These are phyloP conservation scores for Drosophila micromelanica DNA, from an alignment of 1,140 invertebrate species.

Conservation along the genomic window DNA sequence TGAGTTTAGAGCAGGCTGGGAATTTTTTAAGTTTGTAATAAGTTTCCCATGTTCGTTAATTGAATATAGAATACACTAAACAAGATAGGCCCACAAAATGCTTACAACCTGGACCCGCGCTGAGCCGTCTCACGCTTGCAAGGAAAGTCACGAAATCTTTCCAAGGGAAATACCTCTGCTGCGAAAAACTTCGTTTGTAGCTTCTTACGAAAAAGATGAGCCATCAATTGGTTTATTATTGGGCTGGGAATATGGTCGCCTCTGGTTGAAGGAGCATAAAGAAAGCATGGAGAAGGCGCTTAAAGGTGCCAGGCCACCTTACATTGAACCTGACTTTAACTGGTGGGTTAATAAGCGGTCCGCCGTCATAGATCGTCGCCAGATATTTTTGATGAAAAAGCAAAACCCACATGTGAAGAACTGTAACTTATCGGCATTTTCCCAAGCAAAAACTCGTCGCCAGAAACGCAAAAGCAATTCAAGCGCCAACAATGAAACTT, in stretches of 20 bases:
- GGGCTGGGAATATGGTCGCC: slow-evolving; percentile 43
- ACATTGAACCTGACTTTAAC: slow-evolving; percentile 28
- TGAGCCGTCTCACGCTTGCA: slow-evolving; percentile 5
- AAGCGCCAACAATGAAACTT: neutral
- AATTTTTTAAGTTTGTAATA: neutral
- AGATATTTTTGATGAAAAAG: slow-evolving; percentile 21
- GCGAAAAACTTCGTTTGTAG: neutral
- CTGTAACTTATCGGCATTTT: slow-evolving; percentile 32
- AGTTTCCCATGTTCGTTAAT: slow-evolving; percentile 28
- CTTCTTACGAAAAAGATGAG: slow-evolving; percentile 10
- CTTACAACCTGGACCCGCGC: slow-evolving; percentile 18
- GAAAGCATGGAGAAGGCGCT: neutral
- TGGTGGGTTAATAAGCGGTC: slow-evolving; percentile 41
- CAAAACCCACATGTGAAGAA: slow-evolving; percentile 34
- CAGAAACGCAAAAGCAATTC: neutral
- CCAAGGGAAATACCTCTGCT: slow-evolving; percentile 11
- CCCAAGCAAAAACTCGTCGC: slow-evolving; percentile 1
- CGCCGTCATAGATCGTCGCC: slow-evolving; percentile 19
- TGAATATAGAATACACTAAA: neutral
- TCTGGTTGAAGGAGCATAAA: slow-evolving; percentile 35
- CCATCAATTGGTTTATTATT: slow-evolving; percentile 32
- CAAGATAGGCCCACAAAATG: slow-evolving; percentile 7
- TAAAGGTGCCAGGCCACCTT: slow-evolving; percentile 5
- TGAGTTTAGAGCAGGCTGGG: slow-evolving; percentile 1
- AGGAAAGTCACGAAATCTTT: slow-evolving; percentile 35